phyloP scores from a whole-genome alignment of 2,888 invertebrate species.

The Tholera decimalis region DNA sequence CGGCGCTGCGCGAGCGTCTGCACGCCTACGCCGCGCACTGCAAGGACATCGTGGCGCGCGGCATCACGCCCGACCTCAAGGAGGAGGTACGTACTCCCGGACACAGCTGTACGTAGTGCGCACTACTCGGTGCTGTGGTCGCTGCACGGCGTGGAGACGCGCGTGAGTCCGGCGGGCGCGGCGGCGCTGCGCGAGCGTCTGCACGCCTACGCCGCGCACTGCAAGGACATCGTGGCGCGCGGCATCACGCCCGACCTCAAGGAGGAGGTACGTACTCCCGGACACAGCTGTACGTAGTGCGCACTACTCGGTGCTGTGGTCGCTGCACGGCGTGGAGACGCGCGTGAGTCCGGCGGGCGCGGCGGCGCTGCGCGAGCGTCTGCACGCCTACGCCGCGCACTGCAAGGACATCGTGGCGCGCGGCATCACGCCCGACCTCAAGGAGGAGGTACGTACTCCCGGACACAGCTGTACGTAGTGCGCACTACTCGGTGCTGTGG shows the following conservation, averaged over 20 bases:
- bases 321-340: background rate
- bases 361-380: slow-evolving; percentile 4
- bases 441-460: slow-evolving; percentile 11
- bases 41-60: slow-evolving; percentile 79
- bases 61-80: slow-evolving; percentile 90
- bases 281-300: too few species aligned
- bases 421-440: background rate
- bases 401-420: slow-evolving; percentile 5
- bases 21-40: slow-evolving; percentile 94
- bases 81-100: slow-evolving; percentile 91
- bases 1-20: slow-evolving; percentile 90
- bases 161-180: background rate
- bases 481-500: too few species aligned
- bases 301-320: too few species aligned
- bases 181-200: slow-evolving; percentile 6
- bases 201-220: slow-evolving; percentile 17
- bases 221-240: slow-evolving; percentile 5
- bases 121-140: too few species aligned
- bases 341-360: background rate
- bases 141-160: background rate
- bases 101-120: too few species aligned
- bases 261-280: slow-evolving; percentile 88
- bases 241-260: background rate
- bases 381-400: slow-evolving; percentile 17
- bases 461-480: too few species aligned